A percentile compares a stretch with the other conserved stretches of the same genome.
phyloP scores from a whole-genome alignment of 2,797 vertebrate genomes.

The Oreortyx pictus region DNA sequence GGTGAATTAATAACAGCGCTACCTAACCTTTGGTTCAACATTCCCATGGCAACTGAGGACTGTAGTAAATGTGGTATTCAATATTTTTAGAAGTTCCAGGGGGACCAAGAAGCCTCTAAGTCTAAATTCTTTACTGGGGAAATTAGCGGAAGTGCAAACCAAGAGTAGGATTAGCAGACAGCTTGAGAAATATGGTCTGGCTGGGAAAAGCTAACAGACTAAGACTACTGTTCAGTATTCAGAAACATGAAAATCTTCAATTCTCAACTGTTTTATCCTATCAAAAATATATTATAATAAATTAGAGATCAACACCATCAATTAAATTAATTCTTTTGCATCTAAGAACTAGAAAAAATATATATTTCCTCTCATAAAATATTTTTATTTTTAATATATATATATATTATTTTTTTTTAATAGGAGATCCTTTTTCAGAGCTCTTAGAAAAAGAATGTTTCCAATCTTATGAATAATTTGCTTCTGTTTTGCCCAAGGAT shows the following conservation, averaged over 20 bases:
- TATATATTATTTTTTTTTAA: neutral
- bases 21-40: neutral
- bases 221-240: neutral
- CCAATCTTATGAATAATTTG: neutral
- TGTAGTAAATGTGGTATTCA: neutral
- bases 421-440: neutral
- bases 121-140: neutral
- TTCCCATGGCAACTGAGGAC: fast-evolving
- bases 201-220: neutral
- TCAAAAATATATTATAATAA: neutral
- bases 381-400: neutral
- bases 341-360: neutral
- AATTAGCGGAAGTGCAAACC: neutral
- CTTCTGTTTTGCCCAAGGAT: neutral
- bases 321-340: neutral
- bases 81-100: neutral
- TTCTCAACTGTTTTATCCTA: neutral
- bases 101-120: neutral
- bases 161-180: neutral
- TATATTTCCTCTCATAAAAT: neutral
- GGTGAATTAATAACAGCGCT: neutral
- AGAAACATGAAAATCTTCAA: neutral
- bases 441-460: neutral
- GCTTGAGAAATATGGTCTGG: neutral
- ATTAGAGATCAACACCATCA: neutral